Percentiles rank a stretch among this genome's conserved stretches.
Evolutionary conservation across 2,888 invertebrate species (phyloP).

Genomic region (Belgica antarctica): DNA sequence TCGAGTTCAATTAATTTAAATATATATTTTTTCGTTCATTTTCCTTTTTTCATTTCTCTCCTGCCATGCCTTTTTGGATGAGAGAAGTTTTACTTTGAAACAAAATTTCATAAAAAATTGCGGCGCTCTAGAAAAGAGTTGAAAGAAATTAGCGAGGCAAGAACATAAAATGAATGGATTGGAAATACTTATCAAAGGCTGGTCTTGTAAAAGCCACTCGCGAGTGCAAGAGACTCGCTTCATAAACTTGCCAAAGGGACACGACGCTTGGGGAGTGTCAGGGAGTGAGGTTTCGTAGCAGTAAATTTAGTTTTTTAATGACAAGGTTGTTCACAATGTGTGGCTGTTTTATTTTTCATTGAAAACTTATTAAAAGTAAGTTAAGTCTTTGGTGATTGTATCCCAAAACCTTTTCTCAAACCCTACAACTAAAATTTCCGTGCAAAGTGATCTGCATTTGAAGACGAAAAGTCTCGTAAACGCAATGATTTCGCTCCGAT

Average conservation of each 20-base stretch:
- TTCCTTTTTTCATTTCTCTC: too few species aligned
- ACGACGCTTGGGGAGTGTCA: slow-evolving; percentile 2
- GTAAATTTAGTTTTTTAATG: too few species aligned
- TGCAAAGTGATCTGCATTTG: not conserved
- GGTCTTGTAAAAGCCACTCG: slow-evolving; percentile 21
- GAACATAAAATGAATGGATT: slow-evolving; percentile 17
- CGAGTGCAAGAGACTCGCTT: not conserved
- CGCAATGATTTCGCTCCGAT: not conserved
- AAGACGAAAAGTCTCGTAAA: not conserved
- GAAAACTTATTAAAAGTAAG: too few species aligned
- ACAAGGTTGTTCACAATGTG: too few species aligned
- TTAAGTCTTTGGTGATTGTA: not conserved
- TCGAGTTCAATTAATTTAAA: slow-evolving; percentile 26
- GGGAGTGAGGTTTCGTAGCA: too few species aligned
- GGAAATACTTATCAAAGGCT: slow-evolving; percentile 23
- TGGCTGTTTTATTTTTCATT: too few species aligned
- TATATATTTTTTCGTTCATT: slow-evolving; percentile 15
- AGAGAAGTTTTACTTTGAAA: slow-evolving; percentile 2
- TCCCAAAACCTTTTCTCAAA: not conserved
- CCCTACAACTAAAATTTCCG: too few species aligned
- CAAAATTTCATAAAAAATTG: slow-evolving; percentile 4
- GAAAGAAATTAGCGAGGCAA: slow-evolving; percentile 29
- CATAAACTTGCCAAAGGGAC: too few species aligned
- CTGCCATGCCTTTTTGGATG: slow-evolving; percentile 9
- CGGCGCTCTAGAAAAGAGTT: slow-evolving; percentile 31